These are phyloP conservation scores for Glaucomys volans DNA, from an alignment of 2,113 vertebrate genomes.

Conservation along the genomic window DNA sequence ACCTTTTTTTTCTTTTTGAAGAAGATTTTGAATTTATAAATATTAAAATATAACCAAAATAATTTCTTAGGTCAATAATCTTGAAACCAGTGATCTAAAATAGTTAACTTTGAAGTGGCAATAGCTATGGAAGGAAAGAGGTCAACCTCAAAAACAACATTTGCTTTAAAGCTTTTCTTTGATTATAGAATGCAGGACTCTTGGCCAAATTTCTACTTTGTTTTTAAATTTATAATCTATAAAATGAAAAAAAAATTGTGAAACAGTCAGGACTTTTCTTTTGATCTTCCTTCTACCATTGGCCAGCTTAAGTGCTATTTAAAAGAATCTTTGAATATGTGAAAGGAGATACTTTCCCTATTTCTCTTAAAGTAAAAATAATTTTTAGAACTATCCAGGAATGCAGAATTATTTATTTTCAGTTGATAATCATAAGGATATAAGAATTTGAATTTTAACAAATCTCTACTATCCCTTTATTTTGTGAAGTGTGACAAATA, in stretches of 20 bases:
- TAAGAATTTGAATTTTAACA: slow-evolving; percentile 16
- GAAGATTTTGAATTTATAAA: neutral
- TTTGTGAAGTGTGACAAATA: slow-evolving; percentile 5
- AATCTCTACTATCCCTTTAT: neutral
- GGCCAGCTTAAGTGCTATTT: neutral
- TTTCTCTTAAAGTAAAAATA: neutral
- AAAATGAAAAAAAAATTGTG: neutral
- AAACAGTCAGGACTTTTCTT: neutral
- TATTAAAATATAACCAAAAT: neutral
- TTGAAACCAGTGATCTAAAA: neutral
- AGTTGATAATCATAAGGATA: slow-evolving; percentile 40
- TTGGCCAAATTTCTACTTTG: neutral
- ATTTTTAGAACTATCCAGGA: neutral
- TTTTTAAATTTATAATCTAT: neutral
- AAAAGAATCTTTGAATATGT: neutral
- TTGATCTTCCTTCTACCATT: neutral
- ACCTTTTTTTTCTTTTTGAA: neutral
- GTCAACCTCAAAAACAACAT: neutral
- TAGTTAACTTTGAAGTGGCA: neutral
- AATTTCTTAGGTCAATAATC: neutral
- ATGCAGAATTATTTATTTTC: slow-evolving; percentile 25
- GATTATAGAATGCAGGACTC: neutral
- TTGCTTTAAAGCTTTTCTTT: neutral
- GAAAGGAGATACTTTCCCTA: neutral
- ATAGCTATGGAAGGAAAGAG: neutral